Evolutionary conservation across 1,140 invertebrate genomes (phyloP), one percentile per base, ranked within the genome.

Genomic region (Drosophila truncata): DNA sequence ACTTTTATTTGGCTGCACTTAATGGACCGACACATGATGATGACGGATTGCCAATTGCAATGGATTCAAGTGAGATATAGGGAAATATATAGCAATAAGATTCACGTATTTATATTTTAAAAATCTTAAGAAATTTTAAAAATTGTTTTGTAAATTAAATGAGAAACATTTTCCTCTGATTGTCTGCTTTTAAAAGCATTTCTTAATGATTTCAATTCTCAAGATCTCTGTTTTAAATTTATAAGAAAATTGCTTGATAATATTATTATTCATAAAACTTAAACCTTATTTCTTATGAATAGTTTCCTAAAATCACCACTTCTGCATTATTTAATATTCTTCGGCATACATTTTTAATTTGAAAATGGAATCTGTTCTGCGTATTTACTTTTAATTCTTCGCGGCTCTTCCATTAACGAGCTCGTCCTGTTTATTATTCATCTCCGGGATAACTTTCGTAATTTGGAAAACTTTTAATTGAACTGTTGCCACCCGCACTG

Each of bases 391-490:
- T 72, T 60, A 72, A 72, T 72, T 72, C 69, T 71, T 72, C 14
- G 52, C 35, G 66, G 66, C 52, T 60, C 52, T 72, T 60, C 29
- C 66, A 72, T 72, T 72, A 72, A 60, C 69, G 67, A 72, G 42
- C 37, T 42, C 33, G 42, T 23, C 10, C 52, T 76, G 73, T 76
- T 76, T 76, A 76, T 76, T 76, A 76, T 76, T 76, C 73, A 76
- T 76, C 73, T 66, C 52, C 50, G 61, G 61, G 39, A 76, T 76
- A 77, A 77, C 74, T 77, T 77, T 77, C 18, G 35, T 74, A 80
- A 70, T 82, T 82, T 82, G 74, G 63, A 73, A 82, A 73, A 69
- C 46, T 59, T 81, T 71, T 63, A 80, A 81, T 76, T 81, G 71
- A 70, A 80, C 71, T 70, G 64, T 70, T 62, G 58, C 62, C 72